Conservation (phyloP, 2,113 vertebrate genomes). For the Dascyllus trimaculatus region DNA sequence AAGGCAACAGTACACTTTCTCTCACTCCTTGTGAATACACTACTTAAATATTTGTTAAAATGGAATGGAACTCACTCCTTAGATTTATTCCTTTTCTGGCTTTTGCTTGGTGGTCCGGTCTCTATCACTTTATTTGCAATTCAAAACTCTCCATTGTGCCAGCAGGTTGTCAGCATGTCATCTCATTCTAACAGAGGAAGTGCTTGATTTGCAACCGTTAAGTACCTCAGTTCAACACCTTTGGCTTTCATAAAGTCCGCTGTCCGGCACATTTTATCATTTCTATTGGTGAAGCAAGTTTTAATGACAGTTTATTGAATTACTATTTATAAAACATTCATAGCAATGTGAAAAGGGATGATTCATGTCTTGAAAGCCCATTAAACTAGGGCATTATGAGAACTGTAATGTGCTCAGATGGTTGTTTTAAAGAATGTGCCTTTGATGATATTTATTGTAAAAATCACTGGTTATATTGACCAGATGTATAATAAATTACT, state of each 20-base stretch:
- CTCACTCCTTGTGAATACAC: neutral
- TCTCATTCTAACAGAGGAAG: neutral
- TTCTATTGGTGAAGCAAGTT: neutral
- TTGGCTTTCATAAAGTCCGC: conserved; percentile 69
- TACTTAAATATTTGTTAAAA: neutral
- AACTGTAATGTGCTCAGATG: neutral
- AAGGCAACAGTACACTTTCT: neutral
- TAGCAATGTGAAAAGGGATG: neutral
- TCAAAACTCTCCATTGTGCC: neutral
- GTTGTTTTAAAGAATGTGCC: conserved; percentile 45
- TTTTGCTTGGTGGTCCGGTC: too few relatives aligned
- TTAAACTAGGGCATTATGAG: neutral
- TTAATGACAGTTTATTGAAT: neutral
- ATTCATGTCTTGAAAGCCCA: neutral
- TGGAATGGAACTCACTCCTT: too few relatives aligned
- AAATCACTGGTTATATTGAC: conserved; percentile 14
- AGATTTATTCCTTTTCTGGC: too few relatives aligned
- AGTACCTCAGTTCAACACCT: neutral
- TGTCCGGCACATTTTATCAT: conserved; percentile 7
- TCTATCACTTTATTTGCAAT: neutral
- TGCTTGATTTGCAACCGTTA: conserved; percentile 24
- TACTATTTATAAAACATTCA: conserved; percentile 45
- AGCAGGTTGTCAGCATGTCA: neutral
- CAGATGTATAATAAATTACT: conserved; percentile 38
- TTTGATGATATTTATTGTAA: conserved; percentile 41